Evolutionary conservation across 2,888 invertebrate genomes (phyloP), one percentile per base, ranked within the genome.

Genomic region (Leptogaster cylindrica): DNA sequence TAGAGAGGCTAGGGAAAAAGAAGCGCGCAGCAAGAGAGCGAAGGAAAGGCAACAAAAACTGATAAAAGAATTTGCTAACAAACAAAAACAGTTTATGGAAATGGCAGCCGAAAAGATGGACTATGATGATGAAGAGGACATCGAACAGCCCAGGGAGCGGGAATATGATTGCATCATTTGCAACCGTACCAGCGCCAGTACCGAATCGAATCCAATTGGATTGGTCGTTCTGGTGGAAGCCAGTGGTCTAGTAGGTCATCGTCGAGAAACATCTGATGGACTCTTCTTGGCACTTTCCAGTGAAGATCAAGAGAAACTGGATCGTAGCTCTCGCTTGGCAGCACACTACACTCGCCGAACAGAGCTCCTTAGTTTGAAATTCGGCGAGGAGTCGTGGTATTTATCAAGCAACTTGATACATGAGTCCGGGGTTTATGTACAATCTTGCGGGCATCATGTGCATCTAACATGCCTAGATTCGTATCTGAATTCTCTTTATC

Each of bases 91-190:
- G 78, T 97, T 97, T 81, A 89, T 95, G 89, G 90, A 93, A 80
- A 87, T 88, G 70, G 87, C 89, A 1, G 88, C 87, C 82, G 87
- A 86, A 75, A 85, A 84, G 64, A 79, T 82, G 80, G 89, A 89
- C 73, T 88, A 88, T 83, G 81, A 81, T 44, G 83, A 84, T 58
- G 87, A 84, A 18, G 84, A 85, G 70, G 83, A 82, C 69, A 85
- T 85, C 72, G 85, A 85, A 74, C 86, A 87, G 72, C 82, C 82
- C 27, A 77, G 84, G 12, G 86, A 87, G 72, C 85, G 86, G 73
- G 92, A 93, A 79, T 96, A 95, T 82, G 93, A 95, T 81, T 97
- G 97, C 83, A 95, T 94, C 71, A 97, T 97, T 74, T 97, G 97
- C 81, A 94, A 92, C 83, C 92, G 93, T 78, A 92, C 92, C 69